Percentiles rank a stretch among this genome's conserved stretches.
Conservation (phyloP, 2,797 vertebrate genomes). For the Huso huso region DNA sequence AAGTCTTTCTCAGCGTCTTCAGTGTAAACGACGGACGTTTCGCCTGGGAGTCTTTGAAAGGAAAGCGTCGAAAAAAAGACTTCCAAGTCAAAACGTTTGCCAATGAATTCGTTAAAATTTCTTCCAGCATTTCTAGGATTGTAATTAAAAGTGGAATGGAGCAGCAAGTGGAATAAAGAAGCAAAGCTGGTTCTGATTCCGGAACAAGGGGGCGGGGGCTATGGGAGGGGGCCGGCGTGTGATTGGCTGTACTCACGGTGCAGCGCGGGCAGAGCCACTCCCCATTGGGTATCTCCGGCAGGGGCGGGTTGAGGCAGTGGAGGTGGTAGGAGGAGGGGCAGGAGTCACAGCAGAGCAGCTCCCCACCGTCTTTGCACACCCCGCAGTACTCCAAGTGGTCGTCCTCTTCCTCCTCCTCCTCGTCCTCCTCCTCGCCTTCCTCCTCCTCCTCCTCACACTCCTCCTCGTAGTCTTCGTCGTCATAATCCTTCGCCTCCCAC, state of each 20-base stretch:
- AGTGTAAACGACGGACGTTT: background rate
- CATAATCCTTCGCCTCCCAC: constrained; percentile 86
- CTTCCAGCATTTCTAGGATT: background rate
- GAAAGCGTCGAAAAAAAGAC: no score
- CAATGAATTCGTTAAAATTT: no score
- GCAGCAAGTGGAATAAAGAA: background rate
- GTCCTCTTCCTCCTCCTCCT: constrained; percentile 78
- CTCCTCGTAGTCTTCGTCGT: constrained; percentile 76
- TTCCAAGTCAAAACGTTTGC: no score
- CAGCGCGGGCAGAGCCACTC: constrained; percentile 91
- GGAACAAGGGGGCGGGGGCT: background rate
- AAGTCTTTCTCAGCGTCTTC: no score
- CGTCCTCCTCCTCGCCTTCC: constrained; percentile 53
- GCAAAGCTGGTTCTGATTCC: no score
- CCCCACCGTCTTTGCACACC: constrained; percentile 88
- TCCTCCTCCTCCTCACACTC: constrained; percentile 65
- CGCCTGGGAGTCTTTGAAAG: no score
- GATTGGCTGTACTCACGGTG: constrained; percentile 56
- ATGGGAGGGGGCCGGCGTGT: background rate
- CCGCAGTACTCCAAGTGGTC: constrained; percentile 96
- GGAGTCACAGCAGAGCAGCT: constrained; percentile 86
- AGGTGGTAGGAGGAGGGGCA: constrained; percentile 94
- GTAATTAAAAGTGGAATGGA: background rate
- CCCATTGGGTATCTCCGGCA: constrained; percentile 89
- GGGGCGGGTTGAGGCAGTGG: constrained; percentile 87